Evolutionary conservation across 2,888 invertebrate species (phyloP).

Genomic region (Cacoxenus indagator): DNA sequence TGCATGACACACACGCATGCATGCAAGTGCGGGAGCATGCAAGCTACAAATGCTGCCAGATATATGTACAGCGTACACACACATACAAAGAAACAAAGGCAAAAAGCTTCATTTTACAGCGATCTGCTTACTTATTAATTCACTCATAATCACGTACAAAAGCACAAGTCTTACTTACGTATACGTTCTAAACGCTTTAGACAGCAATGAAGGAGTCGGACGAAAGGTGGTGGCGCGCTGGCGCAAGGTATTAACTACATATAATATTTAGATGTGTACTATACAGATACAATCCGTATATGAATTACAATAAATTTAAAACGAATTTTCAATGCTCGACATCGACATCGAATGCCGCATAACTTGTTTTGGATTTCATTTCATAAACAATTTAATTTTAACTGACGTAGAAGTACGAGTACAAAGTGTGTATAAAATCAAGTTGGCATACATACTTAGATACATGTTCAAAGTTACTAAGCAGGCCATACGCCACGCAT

Average conservation of each 20-base stretch:
- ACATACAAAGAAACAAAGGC: slow-evolving; percentile 29
- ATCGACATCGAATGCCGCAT: not conserved
- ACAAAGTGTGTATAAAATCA: not conserved
- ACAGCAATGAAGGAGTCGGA: not conserved
- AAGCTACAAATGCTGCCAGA: slow-evolving; percentile 26
- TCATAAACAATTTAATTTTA: slow-evolving; percentile 1
- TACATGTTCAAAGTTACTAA: not conserved
- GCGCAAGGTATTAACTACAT: not conserved
- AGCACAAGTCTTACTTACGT: slow-evolving; percentile 24
- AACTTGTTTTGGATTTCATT: slow-evolving; percentile 6
- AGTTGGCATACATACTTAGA: not conserved
- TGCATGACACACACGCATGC: not conserved
- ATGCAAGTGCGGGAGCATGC: slow-evolving; percentile 28
- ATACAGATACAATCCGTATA: not conserved
- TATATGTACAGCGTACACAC: slow-evolving; percentile 23
- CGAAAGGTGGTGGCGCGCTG: not conserved
- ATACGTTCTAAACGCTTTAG: not conserved
- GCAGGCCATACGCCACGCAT: not conserved
- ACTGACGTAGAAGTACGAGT: slow-evolving; percentile 8
- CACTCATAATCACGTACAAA: slow-evolving; percentile 57
- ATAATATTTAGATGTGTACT: not conserved
- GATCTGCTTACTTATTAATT: slow-evolving; percentile 41
- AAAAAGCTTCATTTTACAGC: slow-evolving; percentile 29
- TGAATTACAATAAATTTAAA: not conserved
- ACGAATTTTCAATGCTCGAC: slow-evolving; percentile 4